Base-by-base conservation (phyloP, 2,113 vertebrate genomes). In the Vimba vimba region DNA sequence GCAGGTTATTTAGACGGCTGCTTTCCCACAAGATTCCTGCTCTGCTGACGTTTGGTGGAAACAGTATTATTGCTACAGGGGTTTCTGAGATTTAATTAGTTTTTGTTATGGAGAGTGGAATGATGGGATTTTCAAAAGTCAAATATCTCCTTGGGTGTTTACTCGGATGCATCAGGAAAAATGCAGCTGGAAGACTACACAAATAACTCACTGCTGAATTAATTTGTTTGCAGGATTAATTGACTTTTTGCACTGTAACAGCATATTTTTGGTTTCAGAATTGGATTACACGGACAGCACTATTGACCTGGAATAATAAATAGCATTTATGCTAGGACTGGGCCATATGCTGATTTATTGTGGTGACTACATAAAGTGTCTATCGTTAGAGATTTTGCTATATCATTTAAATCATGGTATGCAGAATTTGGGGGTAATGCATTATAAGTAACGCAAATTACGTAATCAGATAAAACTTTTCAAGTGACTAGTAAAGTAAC, bases 61-160 rank as follows among this genome's bases (percentile, higher is more conserved):
- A 92, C 84, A 74, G 71, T 79, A 45, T 90, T 85, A 91, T 88
- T 86, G 87, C 87, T 91, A 83, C 73, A 33, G 89, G 86, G 84
- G 76, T 71, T 76, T 91, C 76, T 73, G 43, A 81, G 82, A 89
- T 91, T 92, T 91, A 88, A 92, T 93, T 91, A 88, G 85, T 82
- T 88, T 87, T 71, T 86, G 75, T 62, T 85, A 21, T 36, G 77
- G 71, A 86, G 79, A 90, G 86, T 84, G 85, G 78, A 90, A 89
- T 91, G 86, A 84, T 85, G 59, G 85, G 79, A 89, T 89, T 79
- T 86, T 89, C 83, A 83, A 88, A 87, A 91, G 86, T 86, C 79
- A 92, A 91, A 84, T 64, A 84, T 55, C 43, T 83, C 84, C 80
- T 50, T 79, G 52, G 89, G 88, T 76, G 23, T 87, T 83, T 85